These are phyloP conservation scores for Drosophila borborema DNA, from an alignment of 2,888 invertebrate genomes.

Conservation along the genomic window DNA sequence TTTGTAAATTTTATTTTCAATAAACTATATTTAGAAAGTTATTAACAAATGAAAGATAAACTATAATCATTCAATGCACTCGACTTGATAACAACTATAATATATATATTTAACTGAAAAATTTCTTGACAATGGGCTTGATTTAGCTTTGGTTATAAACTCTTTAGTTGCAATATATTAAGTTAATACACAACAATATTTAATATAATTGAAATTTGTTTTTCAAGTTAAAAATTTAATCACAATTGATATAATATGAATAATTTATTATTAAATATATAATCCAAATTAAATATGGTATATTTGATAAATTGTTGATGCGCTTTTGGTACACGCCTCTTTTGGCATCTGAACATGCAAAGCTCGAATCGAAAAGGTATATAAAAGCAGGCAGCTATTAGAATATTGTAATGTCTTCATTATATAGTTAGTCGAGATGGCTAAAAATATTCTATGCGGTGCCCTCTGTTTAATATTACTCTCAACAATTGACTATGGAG, in stretches of 20 bases:
- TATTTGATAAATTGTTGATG: neutral
- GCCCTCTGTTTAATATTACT: neutral
- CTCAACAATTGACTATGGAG: constrained; percentile 1
- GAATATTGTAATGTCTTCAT: neutral
- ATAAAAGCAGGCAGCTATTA: constrained; percentile 22
- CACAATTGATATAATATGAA: neutral
- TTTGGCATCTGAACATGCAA: constrained; percentile 23
- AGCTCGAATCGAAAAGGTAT: neutral
- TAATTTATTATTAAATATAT: neutral
- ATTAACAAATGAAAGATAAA: neutral
- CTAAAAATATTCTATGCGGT: neutral
- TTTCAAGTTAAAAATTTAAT: neutral
- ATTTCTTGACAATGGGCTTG: neutral
- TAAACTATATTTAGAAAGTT: neutral
- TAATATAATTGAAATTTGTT: too few relatives aligned
- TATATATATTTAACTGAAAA: neutral
- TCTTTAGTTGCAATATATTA: neutral
- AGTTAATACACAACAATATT: too few relatives aligned
- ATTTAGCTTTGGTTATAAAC: neutral
- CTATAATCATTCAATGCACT: neutral
- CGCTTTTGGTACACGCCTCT: constrained; percentile 3
- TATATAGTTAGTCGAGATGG: constrained; percentile 12
- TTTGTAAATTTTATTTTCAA: too few relatives aligned
- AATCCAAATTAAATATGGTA: neutral
- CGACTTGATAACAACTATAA: neutral